Percentiles rank a stretch among this genome's conserved stretches.
phyloP scores from a whole-genome alignment of 2,113 vertebrate genomes.

The Semnornis frantzii region DNA sequence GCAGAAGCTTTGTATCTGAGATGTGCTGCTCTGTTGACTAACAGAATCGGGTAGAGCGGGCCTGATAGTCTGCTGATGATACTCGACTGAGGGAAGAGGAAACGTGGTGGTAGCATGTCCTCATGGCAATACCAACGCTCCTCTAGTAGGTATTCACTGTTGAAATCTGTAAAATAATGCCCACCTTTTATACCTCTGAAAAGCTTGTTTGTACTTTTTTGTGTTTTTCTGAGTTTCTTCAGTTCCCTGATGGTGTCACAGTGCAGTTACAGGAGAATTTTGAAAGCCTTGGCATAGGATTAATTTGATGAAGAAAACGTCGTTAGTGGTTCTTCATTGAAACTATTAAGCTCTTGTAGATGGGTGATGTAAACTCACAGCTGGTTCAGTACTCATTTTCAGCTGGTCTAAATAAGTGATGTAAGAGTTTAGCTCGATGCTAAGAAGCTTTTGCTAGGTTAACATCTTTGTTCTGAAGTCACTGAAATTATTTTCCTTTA shows the following conservation, averaged over 20 bases:
- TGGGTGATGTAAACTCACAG: neutral
- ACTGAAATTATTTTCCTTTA: neutral
- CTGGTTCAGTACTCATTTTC: neutral
- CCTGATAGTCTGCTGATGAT: neutral
- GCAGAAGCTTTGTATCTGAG: neutral
- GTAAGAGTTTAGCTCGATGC: neutral
- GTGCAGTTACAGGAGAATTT: neutral
- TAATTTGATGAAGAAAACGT: neutral
- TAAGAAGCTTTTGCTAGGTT: neutral
- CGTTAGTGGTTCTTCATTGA: neutral
- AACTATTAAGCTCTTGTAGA: neutral
- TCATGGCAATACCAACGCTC: fast-evolving
- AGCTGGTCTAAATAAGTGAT: neutral
- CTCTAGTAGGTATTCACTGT: fast-evolving
- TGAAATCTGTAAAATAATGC: neutral
- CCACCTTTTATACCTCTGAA: neutral
- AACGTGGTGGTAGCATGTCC: too few relatives aligned
- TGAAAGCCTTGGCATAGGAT: neutral
- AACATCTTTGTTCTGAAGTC: neutral
- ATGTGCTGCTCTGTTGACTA: neutral
- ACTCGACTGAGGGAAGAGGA: fast-evolving
- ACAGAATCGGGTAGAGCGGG: neutral
- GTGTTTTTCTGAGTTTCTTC: neutral
- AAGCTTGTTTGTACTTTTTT: neutral
- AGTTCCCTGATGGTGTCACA: neutral